Conservation (phyloP, 2,797 vertebrate genomes). For the Microctenopoma stevenorrisi region DNA sequence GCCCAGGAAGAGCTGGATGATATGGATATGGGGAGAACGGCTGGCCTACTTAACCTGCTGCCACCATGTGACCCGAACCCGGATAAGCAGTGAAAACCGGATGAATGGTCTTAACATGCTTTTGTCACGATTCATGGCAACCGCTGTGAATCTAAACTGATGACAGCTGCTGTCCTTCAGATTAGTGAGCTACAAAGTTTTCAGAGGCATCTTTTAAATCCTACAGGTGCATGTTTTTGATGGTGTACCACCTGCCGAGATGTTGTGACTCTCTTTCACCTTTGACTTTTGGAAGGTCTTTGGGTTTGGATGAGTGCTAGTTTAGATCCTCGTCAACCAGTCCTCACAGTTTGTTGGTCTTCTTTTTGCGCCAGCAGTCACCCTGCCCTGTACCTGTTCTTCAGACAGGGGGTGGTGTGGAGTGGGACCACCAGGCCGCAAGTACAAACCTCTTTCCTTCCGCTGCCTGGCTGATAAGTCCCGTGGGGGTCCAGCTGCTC, state of each 20-base stretch:
- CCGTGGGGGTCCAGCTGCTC: constrained; percentile 65
- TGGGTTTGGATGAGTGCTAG: constrained; percentile 26
- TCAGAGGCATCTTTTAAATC: constrained; percentile 7
- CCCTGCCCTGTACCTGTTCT: constrained; percentile 72
- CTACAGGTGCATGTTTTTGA: constrained; percentile 14
- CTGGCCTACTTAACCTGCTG: background rate
- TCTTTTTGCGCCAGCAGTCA: constrained; percentile 77
- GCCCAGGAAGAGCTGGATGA: background rate
- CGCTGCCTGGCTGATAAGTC: constrained; percentile 78
- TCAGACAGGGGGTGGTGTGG: constrained; percentile 80
- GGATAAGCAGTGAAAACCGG: background rate
- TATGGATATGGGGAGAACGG: background rate
- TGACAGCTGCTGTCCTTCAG: background rate
- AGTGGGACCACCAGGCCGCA: constrained; percentile 79
- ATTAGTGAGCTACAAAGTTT: background rate
- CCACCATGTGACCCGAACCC: rapidly evolving
- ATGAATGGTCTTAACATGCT: background rate
- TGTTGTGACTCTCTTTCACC: constrained; percentile 16
- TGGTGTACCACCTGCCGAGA: constrained; percentile 7
- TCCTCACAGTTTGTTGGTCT: constrained; percentile 75
- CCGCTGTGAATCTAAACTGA: constrained; percentile 31
- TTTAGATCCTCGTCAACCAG: constrained; percentile 16
- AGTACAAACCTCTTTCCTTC: constrained; percentile 82
- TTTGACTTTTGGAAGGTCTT: constrained; percentile 19
- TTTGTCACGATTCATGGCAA: background rate